phyloP scores from a whole-genome alignment of 2,888 invertebrate species.

The Portevinia maculata region DNA sequence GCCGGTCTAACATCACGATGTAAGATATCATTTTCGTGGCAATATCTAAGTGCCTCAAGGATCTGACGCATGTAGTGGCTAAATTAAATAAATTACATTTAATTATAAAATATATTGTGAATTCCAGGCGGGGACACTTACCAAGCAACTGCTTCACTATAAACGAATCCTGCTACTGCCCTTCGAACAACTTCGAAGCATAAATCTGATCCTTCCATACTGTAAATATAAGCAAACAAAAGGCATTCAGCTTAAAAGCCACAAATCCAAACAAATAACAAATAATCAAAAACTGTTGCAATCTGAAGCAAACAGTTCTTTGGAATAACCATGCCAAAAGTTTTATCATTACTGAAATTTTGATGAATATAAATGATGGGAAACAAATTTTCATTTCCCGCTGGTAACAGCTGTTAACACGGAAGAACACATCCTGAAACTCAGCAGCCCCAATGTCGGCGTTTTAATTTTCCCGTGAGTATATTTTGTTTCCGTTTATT shows the following conservation, averaged over 20 bases:
- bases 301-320: conserved; percentile 7
- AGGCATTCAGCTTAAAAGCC: conserved; percentile 11
- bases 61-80: conserved; percentile 99
- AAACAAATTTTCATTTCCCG: conserved; percentile 35
- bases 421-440: conserved; percentile 23
- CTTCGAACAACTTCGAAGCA: conserved; percentile 99
- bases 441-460: conserved; percentile 1
- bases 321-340: conserved; percentile 17
- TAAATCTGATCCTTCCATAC: conserved; percentile 99
- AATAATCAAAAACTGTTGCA: conserved; percentile 1
- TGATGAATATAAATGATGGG: conserved; percentile 58
- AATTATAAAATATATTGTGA: conserved; percentile 6
- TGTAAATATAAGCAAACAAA: conserved; percentile 84
- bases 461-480: conserved; percentile 16
- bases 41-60: conserved; percentile 97
- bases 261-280: not conserved
- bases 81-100: conserved; percentile 19
- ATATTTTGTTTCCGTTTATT: conserved; percentile 17
- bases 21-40: conserved; percentile 98
- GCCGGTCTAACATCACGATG: conserved; percentile 99
- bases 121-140: conserved; percentile 82
- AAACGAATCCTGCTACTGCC: conserved; percentile 98
- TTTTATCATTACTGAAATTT: conserved; percentile 39
- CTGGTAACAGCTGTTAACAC: conserved; percentile 41
- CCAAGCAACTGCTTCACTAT: conserved; percentile 99